phyloP scores from a whole-genome alignment of 2,113 vertebrate species.

The Paralichthys olivaceus region DNA sequence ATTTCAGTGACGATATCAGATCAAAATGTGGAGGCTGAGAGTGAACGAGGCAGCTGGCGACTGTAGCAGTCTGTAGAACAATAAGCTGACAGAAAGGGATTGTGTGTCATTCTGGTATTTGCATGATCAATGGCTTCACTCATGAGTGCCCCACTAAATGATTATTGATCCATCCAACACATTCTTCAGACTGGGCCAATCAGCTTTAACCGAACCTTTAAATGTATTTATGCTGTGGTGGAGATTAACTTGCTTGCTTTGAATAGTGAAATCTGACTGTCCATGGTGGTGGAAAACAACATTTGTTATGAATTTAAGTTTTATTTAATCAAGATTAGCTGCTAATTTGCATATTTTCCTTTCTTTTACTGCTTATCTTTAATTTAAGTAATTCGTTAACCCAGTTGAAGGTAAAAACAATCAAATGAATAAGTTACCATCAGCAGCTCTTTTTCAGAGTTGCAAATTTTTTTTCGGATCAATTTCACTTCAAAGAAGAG shows the following conservation, averaged over 20 bases:
- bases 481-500: neutral
- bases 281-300: neutral
- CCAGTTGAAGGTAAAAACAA: neutral
- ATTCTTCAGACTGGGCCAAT: neutral
- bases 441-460: neutral
- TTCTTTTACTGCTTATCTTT: neutral
- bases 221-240: too few relatives aligned
- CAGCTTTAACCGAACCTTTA: neutral
- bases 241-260: too few relatives aligned
- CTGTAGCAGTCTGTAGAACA: constrained; percentile 11
- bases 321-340: neutral
- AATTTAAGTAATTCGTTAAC: neutral
- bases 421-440: neutral
- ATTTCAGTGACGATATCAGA: neutral
- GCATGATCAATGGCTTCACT: constrained; percentile 13
- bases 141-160: constrained; percentile 15
- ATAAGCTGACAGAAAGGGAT: too few relatives aligned
- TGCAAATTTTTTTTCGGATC: neutral
- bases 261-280: neutral
- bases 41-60: neutral
- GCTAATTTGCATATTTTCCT: neutral
- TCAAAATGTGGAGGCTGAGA: neutral
- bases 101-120: neutral
- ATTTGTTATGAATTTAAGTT: neutral
- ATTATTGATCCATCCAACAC: constrained; percentile 38